A percentile compares a stretch with the other conserved stretches of the same genome.
Evolutionary conservation across 2,113 vertebrate species (phyloP).

Genomic region (Apteryx owenii): DNA sequence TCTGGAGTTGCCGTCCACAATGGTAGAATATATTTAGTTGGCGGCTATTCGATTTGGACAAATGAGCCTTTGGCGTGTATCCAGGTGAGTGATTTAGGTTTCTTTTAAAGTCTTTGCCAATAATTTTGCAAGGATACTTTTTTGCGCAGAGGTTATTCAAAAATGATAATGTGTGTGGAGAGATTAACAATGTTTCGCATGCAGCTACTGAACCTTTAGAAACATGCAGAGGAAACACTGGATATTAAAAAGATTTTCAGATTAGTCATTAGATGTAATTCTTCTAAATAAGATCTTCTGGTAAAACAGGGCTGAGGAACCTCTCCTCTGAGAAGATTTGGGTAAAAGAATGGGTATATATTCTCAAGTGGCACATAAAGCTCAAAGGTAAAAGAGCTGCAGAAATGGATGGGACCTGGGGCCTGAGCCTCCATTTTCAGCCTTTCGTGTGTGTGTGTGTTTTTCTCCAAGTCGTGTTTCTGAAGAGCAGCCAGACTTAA

Average conservation of each 20-base stretch:
- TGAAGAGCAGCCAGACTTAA: background rate
- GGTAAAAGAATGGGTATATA: background rate
- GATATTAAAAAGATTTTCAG: background rate
- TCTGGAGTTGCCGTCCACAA: constrained; percentile 94
- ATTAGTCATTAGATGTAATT: background rate
- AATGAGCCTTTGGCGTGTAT: constrained; percentile 98
- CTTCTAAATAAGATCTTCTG: background rate
- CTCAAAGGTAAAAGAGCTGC: background rate
- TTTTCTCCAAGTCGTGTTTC: background rate
- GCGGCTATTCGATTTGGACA: constrained; percentile 99
- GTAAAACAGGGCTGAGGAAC: background rate
- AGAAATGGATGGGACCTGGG: background rate
- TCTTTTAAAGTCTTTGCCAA: constrained; percentile 58
- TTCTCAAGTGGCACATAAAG: background rate
- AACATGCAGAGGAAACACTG: background rate
- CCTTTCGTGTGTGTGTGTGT: background rate
- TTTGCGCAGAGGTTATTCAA: constrained; percentile 30
- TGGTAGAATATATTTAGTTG: constrained; percentile 96
- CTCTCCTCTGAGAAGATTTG: background rate
- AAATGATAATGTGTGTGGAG: constrained; percentile 19
- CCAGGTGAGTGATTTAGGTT: constrained; percentile 85
- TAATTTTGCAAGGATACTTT: constrained; percentile 39
- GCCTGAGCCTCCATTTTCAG: background rate
- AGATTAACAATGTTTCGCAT: background rate
- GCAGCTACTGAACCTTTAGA: background rate